Percentiles rank a stretch among this genome's conserved stretches.
Conservation (phyloP, 1,140 invertebrate species). For the Brachystomella parvula region DNA sequence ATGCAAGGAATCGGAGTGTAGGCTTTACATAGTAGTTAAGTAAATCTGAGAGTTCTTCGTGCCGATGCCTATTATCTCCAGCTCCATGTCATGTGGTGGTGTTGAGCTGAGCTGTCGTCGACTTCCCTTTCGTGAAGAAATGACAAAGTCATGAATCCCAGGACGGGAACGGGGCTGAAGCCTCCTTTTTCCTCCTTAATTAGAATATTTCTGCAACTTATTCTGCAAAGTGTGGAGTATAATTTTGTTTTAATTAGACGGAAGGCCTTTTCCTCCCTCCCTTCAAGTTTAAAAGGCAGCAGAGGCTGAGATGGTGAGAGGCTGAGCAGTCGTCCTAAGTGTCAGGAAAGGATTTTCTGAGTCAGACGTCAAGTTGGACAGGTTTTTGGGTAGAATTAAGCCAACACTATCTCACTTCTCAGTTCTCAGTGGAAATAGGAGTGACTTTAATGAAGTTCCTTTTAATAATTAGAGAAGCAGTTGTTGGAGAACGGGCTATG, state of each 20-base stretch:
- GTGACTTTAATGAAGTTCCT: conserved; percentile 8
- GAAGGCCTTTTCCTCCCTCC: background rate
- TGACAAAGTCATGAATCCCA: background rate
- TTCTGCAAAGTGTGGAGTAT: conserved; percentile 9
- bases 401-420: background rate
- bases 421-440: background rate
- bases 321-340: background rate
- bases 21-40: background rate
- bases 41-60: background rate
- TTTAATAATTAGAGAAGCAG: conserved; percentile 2
- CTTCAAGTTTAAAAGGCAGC: too few species aligned
- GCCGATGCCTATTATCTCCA: conserved; percentile 7
- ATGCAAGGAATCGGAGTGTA: too few species aligned
- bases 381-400: conserved; percentile 2
- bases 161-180: too few species aligned
- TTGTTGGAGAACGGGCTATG: background rate
- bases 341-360: background rate
- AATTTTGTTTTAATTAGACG: conserved; percentile 10
- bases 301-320: too few species aligned
- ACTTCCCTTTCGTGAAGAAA: background rate
- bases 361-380: conserved; percentile 10
- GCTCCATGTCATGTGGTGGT: conserved; percentile 8
- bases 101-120: background rate
- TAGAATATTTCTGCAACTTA: conserved; percentile 13
- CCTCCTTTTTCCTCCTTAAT: background rate